Conservation (phyloP, 2,113 vertebrate genomes). For the Acinonyx jubatus region DNA sequence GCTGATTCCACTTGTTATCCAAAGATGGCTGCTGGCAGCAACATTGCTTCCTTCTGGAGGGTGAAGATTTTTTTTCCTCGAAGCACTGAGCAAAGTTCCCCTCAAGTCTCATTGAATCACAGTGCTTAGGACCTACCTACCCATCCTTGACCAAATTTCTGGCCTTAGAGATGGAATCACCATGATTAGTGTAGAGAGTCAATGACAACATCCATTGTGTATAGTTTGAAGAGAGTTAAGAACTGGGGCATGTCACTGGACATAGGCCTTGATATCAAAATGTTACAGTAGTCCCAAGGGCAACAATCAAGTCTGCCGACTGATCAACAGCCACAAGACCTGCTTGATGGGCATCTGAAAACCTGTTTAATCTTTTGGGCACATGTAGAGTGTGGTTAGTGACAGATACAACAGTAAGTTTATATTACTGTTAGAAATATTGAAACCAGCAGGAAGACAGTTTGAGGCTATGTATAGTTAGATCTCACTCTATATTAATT, state of each 20-base stretch:
- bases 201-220: accelerated
- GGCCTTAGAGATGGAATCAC: neutral
- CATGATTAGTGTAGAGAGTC: neutral
- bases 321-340: neutral
- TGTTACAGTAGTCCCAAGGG: too few relatives aligned
- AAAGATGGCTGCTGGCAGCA: neutral
- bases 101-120: neutral
- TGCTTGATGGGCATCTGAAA: neutral
- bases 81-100: neutral
- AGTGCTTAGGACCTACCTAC: neutral
- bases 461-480: neutral
- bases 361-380: neutral
- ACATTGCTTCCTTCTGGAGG: neutral
- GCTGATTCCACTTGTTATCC: neutral
- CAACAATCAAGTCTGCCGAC: neutral
- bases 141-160: neutral
- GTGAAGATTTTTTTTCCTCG: neutral
- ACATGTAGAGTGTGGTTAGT: neutral
- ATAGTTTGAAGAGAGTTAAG: neutral
- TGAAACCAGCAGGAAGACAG: neutral
- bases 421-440: neutral
- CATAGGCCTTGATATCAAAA: neutral
- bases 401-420: neutral
- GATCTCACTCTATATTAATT: neutral
- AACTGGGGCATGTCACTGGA: neutral